Conservation (phyloP, 2,797 vertebrate genomes). For the Holocentrus rufus region DNA sequence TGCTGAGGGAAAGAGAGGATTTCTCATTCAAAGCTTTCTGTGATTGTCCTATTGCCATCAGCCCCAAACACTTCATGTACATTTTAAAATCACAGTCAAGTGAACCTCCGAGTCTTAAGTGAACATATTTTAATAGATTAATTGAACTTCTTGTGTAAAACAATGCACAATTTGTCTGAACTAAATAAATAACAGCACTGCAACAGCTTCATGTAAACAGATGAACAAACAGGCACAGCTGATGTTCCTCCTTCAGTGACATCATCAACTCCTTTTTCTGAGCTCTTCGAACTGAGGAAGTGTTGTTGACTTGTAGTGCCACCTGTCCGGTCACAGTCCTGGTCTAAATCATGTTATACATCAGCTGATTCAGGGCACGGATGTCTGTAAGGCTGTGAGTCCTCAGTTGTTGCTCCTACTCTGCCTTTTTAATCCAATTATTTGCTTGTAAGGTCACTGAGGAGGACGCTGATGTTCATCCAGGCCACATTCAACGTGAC, state of each 20-base stretch:
- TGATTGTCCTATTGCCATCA: no score
- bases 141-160: no score
- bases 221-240: neutral
- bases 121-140: no score
- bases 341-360: neutral
- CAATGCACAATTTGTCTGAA: neutral
- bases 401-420: neutral
- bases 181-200: neutral
- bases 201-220: neutral
- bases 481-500: neutral
- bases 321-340: constrained; percentile 8
- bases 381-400: neutral
- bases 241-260: neutral
- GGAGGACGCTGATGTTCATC: neutral
- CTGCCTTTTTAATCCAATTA: neutral
- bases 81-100: no score
- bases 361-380: neutral
- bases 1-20: no score
- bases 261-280: neutral
- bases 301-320: no score
- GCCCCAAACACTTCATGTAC: no score
- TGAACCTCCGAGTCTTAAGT: no score
- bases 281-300: neutral
- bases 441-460: neutral
- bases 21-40: no score